A percentile compares a stretch with the other conserved stretches of the same genome.
Conservation (phyloP, 2,888 invertebrate species). For the Philaethria dido region DNA sequence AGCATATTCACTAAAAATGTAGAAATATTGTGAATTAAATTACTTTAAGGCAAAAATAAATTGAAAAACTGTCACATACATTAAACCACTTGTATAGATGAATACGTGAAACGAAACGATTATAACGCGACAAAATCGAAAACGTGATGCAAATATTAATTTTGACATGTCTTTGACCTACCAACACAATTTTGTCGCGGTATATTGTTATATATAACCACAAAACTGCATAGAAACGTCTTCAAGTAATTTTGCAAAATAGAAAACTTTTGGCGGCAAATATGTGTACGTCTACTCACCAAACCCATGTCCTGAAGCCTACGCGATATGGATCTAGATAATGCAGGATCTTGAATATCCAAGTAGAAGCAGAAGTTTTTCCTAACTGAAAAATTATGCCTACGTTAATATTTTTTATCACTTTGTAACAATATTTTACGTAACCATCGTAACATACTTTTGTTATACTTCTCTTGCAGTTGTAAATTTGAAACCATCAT, state of each 20-base stretch:
- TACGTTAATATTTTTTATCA: conserved; percentile 28
- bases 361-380: conserved; percentile 89
- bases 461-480: conserved; percentile 77
- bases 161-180: conserved; percentile 15
- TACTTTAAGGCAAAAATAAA: background rate
- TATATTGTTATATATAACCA: conserved; percentile 42
- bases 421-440: conserved; percentile 18
- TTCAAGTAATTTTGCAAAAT: conserved; percentile 28
- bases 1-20: background rate
- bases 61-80: background rate
- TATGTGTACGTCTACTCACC: conserved; percentile 78
- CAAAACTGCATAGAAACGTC: conserved; percentile 41
- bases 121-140: conserved; percentile 56
- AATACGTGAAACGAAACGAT: conserved; percentile 56
- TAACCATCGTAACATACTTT: conserved; percentile 62
- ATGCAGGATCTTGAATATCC: conserved; percentile 88
- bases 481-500: conserved; percentile 77
- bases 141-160: conserved; percentile 39
- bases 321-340: conserved; percentile 86
- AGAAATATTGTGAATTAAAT: background rate
- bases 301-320: conserved; percentile 89
- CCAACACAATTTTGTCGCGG: conserved; percentile 28
- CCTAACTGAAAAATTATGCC: conserved; percentile 69
- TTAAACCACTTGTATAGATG: background rate
- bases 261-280: conserved; percentile 64